phyloP scores from a whole-genome alignment of 2,797 vertebrate genomes.

The Rhinatrema bivittatum region DNA sequence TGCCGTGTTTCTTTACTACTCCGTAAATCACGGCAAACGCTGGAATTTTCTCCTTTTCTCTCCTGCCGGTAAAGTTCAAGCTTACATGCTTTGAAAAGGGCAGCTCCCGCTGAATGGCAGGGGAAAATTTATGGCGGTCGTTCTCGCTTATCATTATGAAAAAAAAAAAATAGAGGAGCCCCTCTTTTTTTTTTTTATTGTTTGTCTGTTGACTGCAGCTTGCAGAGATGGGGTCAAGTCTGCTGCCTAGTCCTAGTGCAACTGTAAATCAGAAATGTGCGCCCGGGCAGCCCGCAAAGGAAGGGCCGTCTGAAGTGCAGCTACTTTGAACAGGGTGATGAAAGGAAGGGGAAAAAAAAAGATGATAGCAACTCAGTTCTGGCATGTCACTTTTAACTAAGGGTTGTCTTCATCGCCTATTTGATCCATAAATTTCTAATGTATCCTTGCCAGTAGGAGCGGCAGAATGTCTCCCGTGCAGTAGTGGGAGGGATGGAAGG shows the following conservation, averaged over 20 bases:
- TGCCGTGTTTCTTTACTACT: too few relatives aligned
- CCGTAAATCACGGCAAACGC: neutral
- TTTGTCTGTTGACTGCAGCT: conserved; percentile 17
- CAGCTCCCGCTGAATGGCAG: neutral
- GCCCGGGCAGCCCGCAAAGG: conserved; percentile 16
- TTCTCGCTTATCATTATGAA: conserved; percentile 9
- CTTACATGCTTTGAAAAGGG: conserved; percentile 1
- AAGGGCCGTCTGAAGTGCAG: conserved; percentile 3
- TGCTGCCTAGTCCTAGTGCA: too few relatives aligned
- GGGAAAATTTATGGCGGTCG: neutral
- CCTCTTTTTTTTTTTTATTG: conserved; percentile 18
- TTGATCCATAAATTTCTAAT: too few relatives aligned
- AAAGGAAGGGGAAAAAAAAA: conserved; percentile 7
- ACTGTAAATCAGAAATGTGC: neutral
- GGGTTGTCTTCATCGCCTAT: too few relatives aligned
- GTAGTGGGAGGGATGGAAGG: too few relatives aligned
- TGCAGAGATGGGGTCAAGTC: conserved; percentile 19
- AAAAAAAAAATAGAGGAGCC: too few relatives aligned
- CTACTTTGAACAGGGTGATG: conserved; percentile 8
- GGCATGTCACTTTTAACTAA: neutral
- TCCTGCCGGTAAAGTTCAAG: neutral
- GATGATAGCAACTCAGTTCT: neutral
- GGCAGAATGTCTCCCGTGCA: too few relatives aligned
- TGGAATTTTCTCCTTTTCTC: neutral
- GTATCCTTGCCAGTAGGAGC: too few relatives aligned